Conservation (phyloP, 2,888 invertebrate genomes). For the Macropis europaea region DNA sequence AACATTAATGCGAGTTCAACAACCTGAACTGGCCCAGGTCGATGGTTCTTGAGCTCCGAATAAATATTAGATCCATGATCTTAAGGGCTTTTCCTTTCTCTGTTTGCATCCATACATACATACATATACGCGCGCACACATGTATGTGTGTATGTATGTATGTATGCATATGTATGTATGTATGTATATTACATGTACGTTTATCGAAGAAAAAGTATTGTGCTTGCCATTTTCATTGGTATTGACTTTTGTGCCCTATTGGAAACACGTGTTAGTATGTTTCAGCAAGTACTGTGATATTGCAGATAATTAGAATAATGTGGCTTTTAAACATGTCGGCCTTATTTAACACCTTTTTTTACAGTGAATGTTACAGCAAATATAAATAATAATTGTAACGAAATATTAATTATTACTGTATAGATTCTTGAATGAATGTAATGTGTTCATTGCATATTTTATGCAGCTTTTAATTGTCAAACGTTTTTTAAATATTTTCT, state of each 20-base stretch:
- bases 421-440: constrained; percentile 71
- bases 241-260: constrained; percentile 68
- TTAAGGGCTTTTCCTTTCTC: no score
- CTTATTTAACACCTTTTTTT: constrained; percentile 73
- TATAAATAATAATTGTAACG: constrained; percentile 66
- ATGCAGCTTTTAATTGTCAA: constrained; percentile 62
- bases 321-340: constrained; percentile 74
- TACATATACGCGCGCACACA: no score
- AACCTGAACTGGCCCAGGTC: no score
- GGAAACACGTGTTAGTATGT: constrained; percentile 74
- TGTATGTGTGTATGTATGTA: constrained; percentile 9
- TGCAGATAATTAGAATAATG: constrained; percentile 78
- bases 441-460: constrained; percentile 74
- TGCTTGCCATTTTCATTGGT: constrained; percentile 75
- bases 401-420: constrained; percentile 66
- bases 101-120: no score
- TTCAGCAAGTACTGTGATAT: constrained; percentile 80
- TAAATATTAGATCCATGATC: no score
- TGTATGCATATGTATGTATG: constrained; percentile 23
- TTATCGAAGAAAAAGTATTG: constrained; percentile 56
- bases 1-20: no score
- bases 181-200: constrained; percentile 28
- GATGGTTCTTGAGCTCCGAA: no score
- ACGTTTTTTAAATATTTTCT: constrained; percentile 49
- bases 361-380: constrained; percentile 71